Base-by-base conservation (phyloP, 2,888 invertebrate species). In the Octodonta nipae region DNA sequence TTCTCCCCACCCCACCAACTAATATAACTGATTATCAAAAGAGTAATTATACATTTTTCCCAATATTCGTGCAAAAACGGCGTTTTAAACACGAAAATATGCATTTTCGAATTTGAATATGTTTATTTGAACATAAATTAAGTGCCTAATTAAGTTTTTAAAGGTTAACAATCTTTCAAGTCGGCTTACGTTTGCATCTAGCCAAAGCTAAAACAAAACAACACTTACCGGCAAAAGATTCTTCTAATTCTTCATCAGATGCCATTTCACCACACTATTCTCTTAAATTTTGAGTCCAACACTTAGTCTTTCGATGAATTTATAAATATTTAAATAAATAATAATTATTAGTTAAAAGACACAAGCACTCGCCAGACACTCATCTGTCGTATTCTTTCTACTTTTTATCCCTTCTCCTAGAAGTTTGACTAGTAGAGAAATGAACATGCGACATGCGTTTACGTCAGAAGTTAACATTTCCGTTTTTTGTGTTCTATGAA, bases 161-260 rank as follows among this genome's bases (percentile, higher is more conserved):
- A 27, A 27, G 10, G 28, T 34, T 43, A 47, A 44, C 47, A 52
- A 46, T 10, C 49, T 50, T 54, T 47, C 43, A 52, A 55, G 49
- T 51, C 52, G 54, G 52, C 55, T 54, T 51, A 47, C 47, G 46
- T 51, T 52, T 46, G 42, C 47, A 51, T 50, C 49, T 47, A 46
- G 44, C 22, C 8, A 6, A 47, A 45, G 45, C 41, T 47, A 43
- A 50, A 49, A 52, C 51, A 54, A 49, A 50, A 47, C 49, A 54
- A 53, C 13, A 65, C 78, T 82, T 71, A 85, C 86, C 85, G 71
- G 81, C 83, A 60, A 77, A 80, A 61, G 76, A 79, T 61, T 84
- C 86, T 55, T 85, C 85, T 61, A 84, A 76, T 66, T 85, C 85
- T 58, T 85, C 85, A 56, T 85, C 85, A 44, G 85, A 85, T 64